Evolutionary conservation across 2,888 invertebrate genomes (phyloP).

Genomic region (Thalpophila matura): DNA sequence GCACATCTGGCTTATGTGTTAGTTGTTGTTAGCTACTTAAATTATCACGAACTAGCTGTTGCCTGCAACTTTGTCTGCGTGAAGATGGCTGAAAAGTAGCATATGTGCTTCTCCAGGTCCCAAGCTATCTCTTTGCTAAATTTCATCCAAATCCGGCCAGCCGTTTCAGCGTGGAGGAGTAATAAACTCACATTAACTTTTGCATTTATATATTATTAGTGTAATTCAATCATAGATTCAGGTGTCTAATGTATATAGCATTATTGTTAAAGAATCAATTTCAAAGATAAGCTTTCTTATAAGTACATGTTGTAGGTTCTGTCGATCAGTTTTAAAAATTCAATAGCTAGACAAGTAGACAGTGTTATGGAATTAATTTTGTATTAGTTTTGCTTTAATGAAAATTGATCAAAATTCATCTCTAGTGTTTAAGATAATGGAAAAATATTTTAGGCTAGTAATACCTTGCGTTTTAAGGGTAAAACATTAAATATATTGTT

Average conservation of each 20-base stretch:
- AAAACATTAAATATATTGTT: neutral
- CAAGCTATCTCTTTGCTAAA: too few relatives aligned
- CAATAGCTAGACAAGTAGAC: neutral
- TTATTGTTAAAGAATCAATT: neutral
- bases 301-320: neutral
- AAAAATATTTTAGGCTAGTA: neutral
- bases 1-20: constrained; percentile 25
- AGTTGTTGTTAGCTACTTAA: too few relatives aligned
- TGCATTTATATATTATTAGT: too few relatives aligned
- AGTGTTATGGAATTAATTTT: neutral
- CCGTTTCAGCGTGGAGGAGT: too few relatives aligned
- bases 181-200: too few relatives aligned
- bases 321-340: neutral
- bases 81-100: too few relatives aligned
- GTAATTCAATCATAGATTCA: neutral
- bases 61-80: too few relatives aligned
- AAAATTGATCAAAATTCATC: neutral
- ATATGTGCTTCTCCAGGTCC: too few relatives aligned
- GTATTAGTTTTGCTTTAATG: neutral
- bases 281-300: neutral
- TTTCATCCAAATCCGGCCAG: too few relatives aligned
- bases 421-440: neutral
- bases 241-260: neutral
- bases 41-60: too few relatives aligned
- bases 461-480: neutral